Evolutionary conservation across 2,113 vertebrate genomes (phyloP), one percentile per base, ranked within the genome.

Genomic region (Chaetodon auriga): DNA sequence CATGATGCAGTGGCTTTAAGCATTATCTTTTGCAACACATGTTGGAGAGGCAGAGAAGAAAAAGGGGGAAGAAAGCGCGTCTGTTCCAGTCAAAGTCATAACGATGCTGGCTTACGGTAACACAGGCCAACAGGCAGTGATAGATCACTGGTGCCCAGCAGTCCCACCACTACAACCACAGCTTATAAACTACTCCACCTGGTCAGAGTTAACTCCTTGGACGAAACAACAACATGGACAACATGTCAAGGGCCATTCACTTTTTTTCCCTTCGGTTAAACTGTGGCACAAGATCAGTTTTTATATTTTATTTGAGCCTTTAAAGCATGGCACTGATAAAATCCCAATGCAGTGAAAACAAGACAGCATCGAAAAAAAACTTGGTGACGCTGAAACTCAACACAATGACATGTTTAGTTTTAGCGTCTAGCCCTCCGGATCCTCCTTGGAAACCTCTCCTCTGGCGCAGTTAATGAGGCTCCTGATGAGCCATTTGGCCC

Each of bases 141-240:
- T 51, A 77, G 83, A 81, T 87, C 75, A 85, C 71, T 79, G 93
- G 91, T 91, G 92, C 92, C 92, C 88, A 72, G 74, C 88, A 91
- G 93, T 94, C 92, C 89, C 90, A 84, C 93, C 93, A 84, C 91
- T 43, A 41, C 78, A 84, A 90, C 92, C 92, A 72, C 93, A 93
- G 85, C 87, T 83, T 83, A 72, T 85, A 89, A 90, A 91, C 89
- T 87, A 10, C 80, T 90, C 85, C 93, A 93, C 92, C 92, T 94
- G 90, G 88, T 65, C 75, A 60, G 68, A 84, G 81, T 93, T 92
- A 93, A 74, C 69, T 78, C 38, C 68, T 38, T 51, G 83, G 84
- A 81, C 64, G 65, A 71, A 82, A 92, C 86, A 89, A 83, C 76
- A 83, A 54, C 73, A 54, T 36, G 73, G 82, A 87, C 76, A 82